Conservation (phyloP, 2,888 invertebrate species). For the Lasioglossum oenotherae region DNA sequence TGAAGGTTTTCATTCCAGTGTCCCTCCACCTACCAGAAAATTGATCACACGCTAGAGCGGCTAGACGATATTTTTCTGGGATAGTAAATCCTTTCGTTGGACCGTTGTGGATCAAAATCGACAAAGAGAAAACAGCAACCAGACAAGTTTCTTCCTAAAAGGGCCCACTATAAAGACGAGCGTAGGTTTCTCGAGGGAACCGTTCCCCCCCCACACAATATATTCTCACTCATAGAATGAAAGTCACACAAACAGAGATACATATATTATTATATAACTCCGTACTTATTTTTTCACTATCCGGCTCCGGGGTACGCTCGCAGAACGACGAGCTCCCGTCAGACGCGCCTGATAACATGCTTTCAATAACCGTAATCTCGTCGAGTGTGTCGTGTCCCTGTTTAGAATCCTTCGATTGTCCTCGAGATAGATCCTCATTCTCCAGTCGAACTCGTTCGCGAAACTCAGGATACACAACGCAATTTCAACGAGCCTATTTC, state of each 20-base stretch:
- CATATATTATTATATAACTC: neutral
- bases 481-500: slow-evolving; percentile 5
- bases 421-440: slow-evolving; percentile 8
- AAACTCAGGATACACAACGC: slow-evolving; percentile 16
- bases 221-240: slow-evolving; percentile 25
- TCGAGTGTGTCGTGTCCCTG: slow-evolving; percentile 54
- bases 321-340: slow-evolving; percentile 14
- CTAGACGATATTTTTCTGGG: neutral
- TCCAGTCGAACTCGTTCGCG: slow-evolving; percentile 37
- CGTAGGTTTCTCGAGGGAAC: slow-evolving; percentile 16
- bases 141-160: neutral
- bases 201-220: slow-evolving; percentile 34
- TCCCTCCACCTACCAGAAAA: neutral
- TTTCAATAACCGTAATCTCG: slow-evolving; percentile 37
- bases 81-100: neutral
- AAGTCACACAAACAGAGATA: slow-evolving; percentile 37
- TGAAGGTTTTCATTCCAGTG: slow-evolving; percentile 45
- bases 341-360: slow-evolving; percentile 28
- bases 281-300: slow-evolving; percentile 59
- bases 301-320: neutral
- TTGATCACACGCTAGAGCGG: neutral
- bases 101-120: neutral
- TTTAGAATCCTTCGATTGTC: slow-evolving; percentile 39
- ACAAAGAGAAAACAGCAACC: neutral
- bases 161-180: slow-evolving; percentile 2